A percentile compares a stretch with the other conserved stretches of the same genome.
phyloP scores from a whole-genome alignment of 2,113 vertebrate genomes.

The Campylomormyrus numenius region DNA sequence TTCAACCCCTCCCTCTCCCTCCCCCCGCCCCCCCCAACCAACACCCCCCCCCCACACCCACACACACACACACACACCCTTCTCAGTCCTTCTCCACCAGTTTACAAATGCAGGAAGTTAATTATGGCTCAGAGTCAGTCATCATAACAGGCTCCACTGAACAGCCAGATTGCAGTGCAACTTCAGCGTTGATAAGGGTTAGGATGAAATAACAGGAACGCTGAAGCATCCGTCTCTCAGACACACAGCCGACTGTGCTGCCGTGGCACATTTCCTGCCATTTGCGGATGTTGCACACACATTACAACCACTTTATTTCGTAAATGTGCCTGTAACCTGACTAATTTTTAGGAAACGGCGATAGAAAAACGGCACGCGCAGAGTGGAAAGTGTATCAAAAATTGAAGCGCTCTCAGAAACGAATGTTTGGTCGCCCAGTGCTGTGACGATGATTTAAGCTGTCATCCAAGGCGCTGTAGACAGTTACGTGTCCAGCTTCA shows the following conservation, averaged over 20 bases:
- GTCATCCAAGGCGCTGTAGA: neutral
- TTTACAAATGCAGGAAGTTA: constrained; percentile 24
- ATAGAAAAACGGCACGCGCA: constrained; percentile 28
- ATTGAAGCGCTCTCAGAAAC: constrained; percentile 9
- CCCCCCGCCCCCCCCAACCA: neutral
- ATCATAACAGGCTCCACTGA: constrained; percentile 38
- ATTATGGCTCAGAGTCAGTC: constrained; percentile 32
- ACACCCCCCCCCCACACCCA: neutral
- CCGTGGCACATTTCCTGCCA: constrained; percentile 25
- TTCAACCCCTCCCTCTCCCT: neutral
- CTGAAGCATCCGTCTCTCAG: constrained; percentile 20
- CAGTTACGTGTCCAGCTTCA: neutral
- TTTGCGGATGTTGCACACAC: constrained; percentile 33
- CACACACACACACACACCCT: neutral
- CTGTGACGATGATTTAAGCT: neutral
- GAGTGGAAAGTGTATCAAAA: constrained; percentile 1
- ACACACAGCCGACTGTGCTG: constrained; percentile 12
- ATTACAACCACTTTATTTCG: constrained; percentile 21
- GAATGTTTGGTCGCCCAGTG: neutral
- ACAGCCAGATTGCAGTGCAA: constrained; percentile 35
- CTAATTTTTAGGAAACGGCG: constrained; percentile 35
- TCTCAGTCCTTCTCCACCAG: constrained; percentile 2
- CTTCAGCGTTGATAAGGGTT: constrained; percentile 30
- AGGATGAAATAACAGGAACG: constrained; percentile 38
- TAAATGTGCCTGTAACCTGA: constrained; percentile 35